Percentiles rank a stretch among this genome's conserved stretches.
Conservation (phyloP, 2,113 vertebrate genomes). For the Bambusicola thoracicus region DNA sequence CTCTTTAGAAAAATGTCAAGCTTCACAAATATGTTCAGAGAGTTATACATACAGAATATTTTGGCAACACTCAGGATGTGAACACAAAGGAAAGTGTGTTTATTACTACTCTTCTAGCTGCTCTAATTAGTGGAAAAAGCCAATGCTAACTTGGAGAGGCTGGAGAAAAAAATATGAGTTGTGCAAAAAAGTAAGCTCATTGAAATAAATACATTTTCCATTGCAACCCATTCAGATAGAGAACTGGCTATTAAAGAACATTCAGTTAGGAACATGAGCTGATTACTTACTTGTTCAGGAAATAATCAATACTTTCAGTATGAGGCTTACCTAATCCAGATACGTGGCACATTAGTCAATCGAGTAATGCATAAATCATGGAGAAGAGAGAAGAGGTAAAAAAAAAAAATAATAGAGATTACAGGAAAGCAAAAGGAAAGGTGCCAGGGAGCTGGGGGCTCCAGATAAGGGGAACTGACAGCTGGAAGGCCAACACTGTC, state of each 20-base stretch:
- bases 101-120: slow-evolving; percentile 22
- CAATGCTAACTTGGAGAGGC: neutral
- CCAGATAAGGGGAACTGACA: neutral
- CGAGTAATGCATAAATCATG: neutral
- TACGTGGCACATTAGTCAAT: neutral
- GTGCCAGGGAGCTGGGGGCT: rapidly evolving
- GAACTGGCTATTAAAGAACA: slow-evolving; percentile 8
- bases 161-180: neutral
- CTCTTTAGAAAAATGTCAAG: slow-evolving; percentile 15
- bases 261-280: neutral
- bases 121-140: slow-evolving; percentile 18
- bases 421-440: neutral
- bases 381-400: neutral
- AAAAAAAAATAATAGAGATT: neutral
- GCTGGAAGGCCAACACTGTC: neutral
- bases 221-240: neutral
- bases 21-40: slow-evolving; percentile 38
- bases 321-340: neutral
- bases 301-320: neutral
- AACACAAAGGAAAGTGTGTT: slow-evolving; percentile 43
- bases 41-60: slow-evolving; percentile 6
- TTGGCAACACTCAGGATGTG: slow-evolving; percentile 6
- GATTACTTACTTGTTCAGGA: neutral
- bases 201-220: neutral
- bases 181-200: neutral